phyloP scores from a whole-genome alignment of 1,140 invertebrate genomes.

The Colletes gigas region DNA sequence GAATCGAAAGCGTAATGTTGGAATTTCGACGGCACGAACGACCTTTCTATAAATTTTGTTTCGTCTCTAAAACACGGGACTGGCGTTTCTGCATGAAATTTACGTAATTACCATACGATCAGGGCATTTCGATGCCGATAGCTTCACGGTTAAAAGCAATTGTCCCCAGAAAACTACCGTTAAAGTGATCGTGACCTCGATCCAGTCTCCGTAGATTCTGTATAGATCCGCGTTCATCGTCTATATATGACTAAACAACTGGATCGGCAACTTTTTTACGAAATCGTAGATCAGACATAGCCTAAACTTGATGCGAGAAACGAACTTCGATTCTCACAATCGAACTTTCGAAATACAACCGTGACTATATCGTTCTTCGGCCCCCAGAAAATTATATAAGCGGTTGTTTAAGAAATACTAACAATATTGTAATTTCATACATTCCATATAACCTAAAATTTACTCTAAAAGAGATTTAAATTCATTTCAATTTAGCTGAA shows the following conservation, averaged over 20 bases:
- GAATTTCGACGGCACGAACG: neutral
- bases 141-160: conserved; percentile 52
- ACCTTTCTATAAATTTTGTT: neutral
- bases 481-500: too few relatives aligned
- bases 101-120: conserved; percentile 43
- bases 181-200: conserved; percentile 65
- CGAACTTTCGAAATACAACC: neutral
- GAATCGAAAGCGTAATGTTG: neutral
- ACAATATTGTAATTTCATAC: too few relatives aligned
- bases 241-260: conserved; percentile 32
- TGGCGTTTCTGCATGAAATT: conserved; percentile 3
- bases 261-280: conserved; percentile 34
- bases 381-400: neutral
- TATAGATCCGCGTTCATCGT: conserved; percentile 49
- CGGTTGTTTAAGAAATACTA: too few relatives aligned
- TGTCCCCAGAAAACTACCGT: conserved; percentile 59
- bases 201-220: conserved; percentile 53
- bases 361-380: neutral
- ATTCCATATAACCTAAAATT: too few relatives aligned
- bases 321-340: neutral
- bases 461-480: too few relatives aligned
- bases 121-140: neutral
- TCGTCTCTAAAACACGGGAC: neutral
- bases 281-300: conserved; percentile 13
- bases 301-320: conserved; percentile 6